phyloP scores from a whole-genome alignment of 2,888 invertebrate species.

The Harpalus rufipes region DNA sequence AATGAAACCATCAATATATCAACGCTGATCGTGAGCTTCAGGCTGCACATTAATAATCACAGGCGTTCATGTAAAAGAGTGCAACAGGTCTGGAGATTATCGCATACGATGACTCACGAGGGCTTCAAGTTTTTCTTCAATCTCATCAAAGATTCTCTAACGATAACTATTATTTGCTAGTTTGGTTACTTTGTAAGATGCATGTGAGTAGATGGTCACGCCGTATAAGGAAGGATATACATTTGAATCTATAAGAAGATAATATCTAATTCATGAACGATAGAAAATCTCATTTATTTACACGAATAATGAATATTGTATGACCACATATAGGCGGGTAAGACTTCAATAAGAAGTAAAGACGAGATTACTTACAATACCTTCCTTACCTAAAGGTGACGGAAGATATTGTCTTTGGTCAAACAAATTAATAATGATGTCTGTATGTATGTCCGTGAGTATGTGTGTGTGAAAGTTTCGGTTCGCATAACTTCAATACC shows the following conservation, averaged over 20 bases:
- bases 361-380: neutral
- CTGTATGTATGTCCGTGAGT: too few relatives aligned
- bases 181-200: constrained; percentile 16
- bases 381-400: too few relatives aligned
- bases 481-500: too few relatives aligned
- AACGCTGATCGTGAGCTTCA: constrained; percentile 21
- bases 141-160: constrained; percentile 31
- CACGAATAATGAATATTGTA: neutral
- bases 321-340: neutral
- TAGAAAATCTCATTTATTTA: neutral
- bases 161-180: constrained; percentile 44
- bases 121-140: constrained; percentile 21
- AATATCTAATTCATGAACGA: neutral
- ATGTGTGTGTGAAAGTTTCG: too few relatives aligned
- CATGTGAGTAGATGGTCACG: neutral
- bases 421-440: too few relatives aligned
- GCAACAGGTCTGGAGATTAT: constrained; percentile 59
- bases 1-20: constrained; percentile 49
- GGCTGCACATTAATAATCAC: constrained; percentile 55
- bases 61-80: constrained; percentile 53
- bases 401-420: too few relatives aligned
- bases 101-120: constrained; percentile 19
- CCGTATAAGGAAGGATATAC: constrained; percentile 4
- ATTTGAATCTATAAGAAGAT: constrained; percentile 11
- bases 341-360: neutral